Percentiles rank a stretch among this genome's conserved stretches.
These are phyloP conservation scores for Tetraodon nigroviridis DNA, from an alignment of 2,113 vertebrate species.

Conservation along the genomic window DNA sequence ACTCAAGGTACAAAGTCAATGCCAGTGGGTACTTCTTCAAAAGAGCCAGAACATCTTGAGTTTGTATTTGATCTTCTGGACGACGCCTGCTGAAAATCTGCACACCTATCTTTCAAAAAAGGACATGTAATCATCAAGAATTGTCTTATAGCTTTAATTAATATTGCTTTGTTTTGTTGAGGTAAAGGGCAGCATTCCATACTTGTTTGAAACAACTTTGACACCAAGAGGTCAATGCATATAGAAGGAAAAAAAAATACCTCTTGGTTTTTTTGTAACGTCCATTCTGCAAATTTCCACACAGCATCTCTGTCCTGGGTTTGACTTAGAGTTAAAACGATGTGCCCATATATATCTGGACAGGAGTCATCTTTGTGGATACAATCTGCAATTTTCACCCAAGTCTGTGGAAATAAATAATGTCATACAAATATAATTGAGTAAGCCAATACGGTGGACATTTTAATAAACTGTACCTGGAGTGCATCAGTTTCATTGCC, in stretches of 20 bases:
- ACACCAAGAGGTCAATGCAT: constrained; percentile 47
- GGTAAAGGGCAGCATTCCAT: neutral
- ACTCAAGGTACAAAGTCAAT: constrained; percentile 62
- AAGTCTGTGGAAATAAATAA: constrained; percentile 53
- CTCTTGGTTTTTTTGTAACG: constrained; percentile 63
- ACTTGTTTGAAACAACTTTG: constrained; percentile 43
- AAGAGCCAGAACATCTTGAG: constrained; percentile 45
- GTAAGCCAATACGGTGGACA: neutral
- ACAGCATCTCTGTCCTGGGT: constrained; percentile 51
- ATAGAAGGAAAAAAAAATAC: constrained; percentile 28
- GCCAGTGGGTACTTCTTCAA: constrained; percentile 57
- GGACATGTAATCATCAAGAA: constrained; percentile 1
- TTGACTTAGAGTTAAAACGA: constrained; percentile 56
- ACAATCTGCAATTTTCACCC: constrained; percentile 64
- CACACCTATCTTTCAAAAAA: constrained; percentile 56
- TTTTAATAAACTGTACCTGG: constrained; percentile 43
- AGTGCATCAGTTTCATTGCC: constrained; percentile 50
- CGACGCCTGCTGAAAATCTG: constrained; percentile 62
- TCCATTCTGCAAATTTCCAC: constrained; percentile 66
- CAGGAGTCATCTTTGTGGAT: constrained; percentile 38
- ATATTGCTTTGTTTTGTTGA: constrained; percentile 1
- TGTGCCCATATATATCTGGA: constrained; percentile 52
- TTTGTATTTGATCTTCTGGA: constrained; percentile 32
- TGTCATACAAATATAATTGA: neutral
- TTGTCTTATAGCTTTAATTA: neutral